Percentiles rank a stretch among this genome's conserved stretches.
These are phyloP conservation scores for Lamprologus lemairii DNA, from an alignment of 2,113 vertebrate genomes.

Conservation along the genomic window DNA sequence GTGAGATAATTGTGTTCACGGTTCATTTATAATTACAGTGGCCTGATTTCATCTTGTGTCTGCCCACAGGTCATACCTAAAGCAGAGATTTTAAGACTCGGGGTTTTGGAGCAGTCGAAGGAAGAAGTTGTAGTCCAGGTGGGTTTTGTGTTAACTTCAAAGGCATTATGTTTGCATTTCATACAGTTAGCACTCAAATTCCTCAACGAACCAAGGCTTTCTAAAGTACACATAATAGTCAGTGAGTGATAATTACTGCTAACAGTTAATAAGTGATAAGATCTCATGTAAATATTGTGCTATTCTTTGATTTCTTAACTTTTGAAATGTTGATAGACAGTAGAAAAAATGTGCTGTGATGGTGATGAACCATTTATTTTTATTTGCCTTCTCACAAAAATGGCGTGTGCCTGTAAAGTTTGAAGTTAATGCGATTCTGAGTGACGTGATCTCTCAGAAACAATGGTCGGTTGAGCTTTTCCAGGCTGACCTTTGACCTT, in stretches of 20 bases:
- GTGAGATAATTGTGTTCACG: background rate
- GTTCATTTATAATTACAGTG: background rate
- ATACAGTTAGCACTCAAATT: background rate
- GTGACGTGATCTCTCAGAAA: background rate
- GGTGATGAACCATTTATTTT: background rate
- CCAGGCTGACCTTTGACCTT: constrained; percentile 58
- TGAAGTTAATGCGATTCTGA: background rate
- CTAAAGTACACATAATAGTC: background rate
- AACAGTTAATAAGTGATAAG: background rate
- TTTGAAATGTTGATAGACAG: background rate
- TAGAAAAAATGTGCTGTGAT: background rate
- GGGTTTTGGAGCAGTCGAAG: constrained; percentile 86
- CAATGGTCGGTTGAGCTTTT: background rate
- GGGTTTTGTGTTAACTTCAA: background rate
- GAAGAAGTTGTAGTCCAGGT: constrained; percentile 95
- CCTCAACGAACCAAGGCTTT: background rate
- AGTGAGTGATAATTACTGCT: background rate
- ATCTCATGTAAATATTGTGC: background rate
- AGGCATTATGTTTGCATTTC: background rate
- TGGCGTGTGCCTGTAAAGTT: background rate
- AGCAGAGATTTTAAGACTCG: constrained; percentile 81
- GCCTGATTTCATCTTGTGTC: background rate
- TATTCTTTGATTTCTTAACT: background rate
- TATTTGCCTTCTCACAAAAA: background rate
- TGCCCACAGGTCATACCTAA: constrained; percentile 82